Evolutionary conservation across 2,888 invertebrate genomes (phyloP).

Genomic region (Tachystola acroxantha): DNA sequence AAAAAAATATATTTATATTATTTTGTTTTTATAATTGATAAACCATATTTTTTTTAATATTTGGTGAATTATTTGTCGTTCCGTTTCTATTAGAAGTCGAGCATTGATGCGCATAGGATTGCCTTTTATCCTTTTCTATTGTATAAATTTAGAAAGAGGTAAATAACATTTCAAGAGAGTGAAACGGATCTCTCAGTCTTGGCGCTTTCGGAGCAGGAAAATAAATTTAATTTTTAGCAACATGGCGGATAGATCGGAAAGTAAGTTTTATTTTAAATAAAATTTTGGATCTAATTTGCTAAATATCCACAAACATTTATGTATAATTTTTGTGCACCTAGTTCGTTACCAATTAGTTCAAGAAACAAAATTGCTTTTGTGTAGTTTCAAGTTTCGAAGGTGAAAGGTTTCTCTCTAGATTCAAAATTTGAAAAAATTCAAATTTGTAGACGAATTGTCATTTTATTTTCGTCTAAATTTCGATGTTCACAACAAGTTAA

Average conservation of each 20-base stretch:
- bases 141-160: background rate
- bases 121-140: conserved; percentile 6
- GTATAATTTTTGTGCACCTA: too few relatives aligned
- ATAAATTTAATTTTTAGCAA: conserved; percentile 74
- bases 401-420: conserved; percentile 46
- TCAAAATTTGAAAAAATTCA: conserved; percentile 78
- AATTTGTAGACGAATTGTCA: conserved; percentile 64
- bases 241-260: conserved; percentile 90
- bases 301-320: background rate
- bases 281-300: conserved; percentile 5
- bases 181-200: conserved; percentile 34
- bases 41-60: too few relatives aligned
- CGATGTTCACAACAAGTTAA: conserved; percentile 18
- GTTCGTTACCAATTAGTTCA: background rate
- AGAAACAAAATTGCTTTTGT: conserved; percentile 9
- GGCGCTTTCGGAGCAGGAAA: conserved; percentile 45
- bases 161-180: background rate
- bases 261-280: conserved; percentile 80
- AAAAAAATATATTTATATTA: too few relatives aligned
- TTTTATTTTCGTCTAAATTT: conserved; percentile 35
- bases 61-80: too few relatives aligned
- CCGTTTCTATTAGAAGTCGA: too few relatives aligned
- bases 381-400: conserved; percentile 26
- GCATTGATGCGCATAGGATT: background rate
- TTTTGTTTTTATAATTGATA: too few relatives aligned